A percentile compares a stretch with the other conserved stretches of the same genome.
Evolutionary conservation across 92 coral and sea anemone genomes (phyloP).

Genomic region (Palythoa grandis): DNA sequence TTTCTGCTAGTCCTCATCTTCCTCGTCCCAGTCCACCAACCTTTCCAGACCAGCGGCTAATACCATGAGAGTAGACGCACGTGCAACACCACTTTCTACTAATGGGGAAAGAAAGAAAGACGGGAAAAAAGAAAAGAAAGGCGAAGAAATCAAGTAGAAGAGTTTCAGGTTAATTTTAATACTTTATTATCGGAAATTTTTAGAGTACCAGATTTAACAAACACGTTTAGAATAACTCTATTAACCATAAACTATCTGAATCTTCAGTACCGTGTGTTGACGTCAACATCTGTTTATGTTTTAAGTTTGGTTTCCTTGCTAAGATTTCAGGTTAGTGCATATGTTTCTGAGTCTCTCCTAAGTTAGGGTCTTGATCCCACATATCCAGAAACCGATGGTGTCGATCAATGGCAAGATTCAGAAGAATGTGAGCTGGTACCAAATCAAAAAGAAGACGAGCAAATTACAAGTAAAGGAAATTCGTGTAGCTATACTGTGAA

Average conservation of each 20-base stretch:
- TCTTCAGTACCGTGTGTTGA: background rate
- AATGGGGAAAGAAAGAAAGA: constrained; percentile 44
- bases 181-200: background rate
- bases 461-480: constrained; percentile 18
- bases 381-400: background rate
- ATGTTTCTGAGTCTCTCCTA: too few species aligned
- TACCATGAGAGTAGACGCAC: constrained; percentile 23
- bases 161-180: constrained; percentile 13
- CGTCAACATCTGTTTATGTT: background rate
- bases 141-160: constrained; percentile 1
- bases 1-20: background rate
- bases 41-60: constrained; percentile 27
- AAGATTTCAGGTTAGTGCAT: background rate
- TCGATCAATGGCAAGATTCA: constrained; percentile 4
- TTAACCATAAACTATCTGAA: background rate
- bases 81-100: constrained; percentile 2
- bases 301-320: background rate
- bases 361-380: background rate
- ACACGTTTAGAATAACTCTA: background rate
- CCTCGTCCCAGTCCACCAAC: too few species aligned
- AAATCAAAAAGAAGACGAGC: constrained; percentile 32
- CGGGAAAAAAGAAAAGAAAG: constrained; percentile 43
- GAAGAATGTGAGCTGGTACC: background rate
- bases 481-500: constrained; percentile 55
- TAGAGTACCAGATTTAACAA: background rate